Evolutionary conservation across 2,113 vertebrate genomes (phyloP), one percentile per base, ranked within the genome.

Genomic region (Collichthys lucidus): DNA sequence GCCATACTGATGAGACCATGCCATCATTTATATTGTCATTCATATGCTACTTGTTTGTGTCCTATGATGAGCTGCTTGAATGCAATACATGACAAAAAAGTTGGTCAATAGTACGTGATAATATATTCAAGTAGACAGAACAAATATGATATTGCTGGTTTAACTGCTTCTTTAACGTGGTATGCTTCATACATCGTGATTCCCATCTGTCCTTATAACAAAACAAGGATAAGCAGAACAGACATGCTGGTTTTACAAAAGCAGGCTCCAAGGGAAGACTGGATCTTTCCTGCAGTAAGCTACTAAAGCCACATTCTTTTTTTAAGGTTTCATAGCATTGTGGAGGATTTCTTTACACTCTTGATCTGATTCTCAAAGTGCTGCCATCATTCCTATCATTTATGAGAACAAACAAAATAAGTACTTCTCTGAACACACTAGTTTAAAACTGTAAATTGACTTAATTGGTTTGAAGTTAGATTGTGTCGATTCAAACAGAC

Each of bases 21-120:
- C 29, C 49, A 40, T 74, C 2, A 62, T 40, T 66, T 60, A 24
- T 12, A 56, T 12, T 12, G 35, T 57, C 55, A 61, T 24, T 65
- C 55, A 42, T 46, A 77, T 88, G 86, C 83, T 87, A 89, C 83
- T 61, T 64, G 14, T 66, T 74, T 87, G 42, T 24, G 5, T 53
- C 64, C 14, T 59, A 17, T 50, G 71, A 44, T 46, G 69, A 76
- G 40, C 22, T 74, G 59, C 47, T 64, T 73, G 16, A 77, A 74
- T 53, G 24, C 3, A 24, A 71, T 53, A 24, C 19, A 42, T 73
- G 61, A 57, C 0, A 62, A 61, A 67, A 73, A 26, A 55, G 57
- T 65, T 31, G 44, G 59, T 77, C 61, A 64, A 44, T 49, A 62
- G 59, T 52, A 69, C 29, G 3, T 60, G 49, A 14, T 46, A 31